phyloP scores from a whole-genome alignment of 1,140 invertebrate genomes.

The Nasonia giraulti region DNA sequence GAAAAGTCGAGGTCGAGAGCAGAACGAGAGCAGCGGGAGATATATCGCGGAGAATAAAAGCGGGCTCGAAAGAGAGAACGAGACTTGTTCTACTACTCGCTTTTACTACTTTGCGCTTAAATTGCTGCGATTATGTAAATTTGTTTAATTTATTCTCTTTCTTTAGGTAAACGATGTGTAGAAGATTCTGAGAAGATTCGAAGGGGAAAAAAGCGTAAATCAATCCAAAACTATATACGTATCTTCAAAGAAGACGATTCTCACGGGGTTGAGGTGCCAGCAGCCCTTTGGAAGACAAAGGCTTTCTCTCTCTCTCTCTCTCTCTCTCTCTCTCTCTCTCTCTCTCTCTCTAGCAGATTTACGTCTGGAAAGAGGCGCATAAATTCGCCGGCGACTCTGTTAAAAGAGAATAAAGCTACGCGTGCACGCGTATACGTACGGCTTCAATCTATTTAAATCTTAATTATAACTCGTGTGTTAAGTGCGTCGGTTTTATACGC shows the following conservation, averaged over 20 bases:
- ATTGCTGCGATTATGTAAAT: too few species aligned
- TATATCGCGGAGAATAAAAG: neutral
- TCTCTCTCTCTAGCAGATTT: conserved; percentile 6
- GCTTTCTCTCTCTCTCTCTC: neutral
- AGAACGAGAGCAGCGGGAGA: neutral
- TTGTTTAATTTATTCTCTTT: too few species aligned
- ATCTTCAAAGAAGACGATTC: neutral
- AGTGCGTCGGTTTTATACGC: conserved; percentile 17
- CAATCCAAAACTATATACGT: too few species aligned
- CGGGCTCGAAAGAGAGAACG: neutral
- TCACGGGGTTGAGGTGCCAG: neutral
- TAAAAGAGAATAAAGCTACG: conserved; percentile 19
- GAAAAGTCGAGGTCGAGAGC: conserved; percentile 17
- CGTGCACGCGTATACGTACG: neutral
- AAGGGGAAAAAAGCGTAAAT: too few species aligned
- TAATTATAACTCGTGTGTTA: conserved; percentile 45
- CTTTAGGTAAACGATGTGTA: too few species aligned
- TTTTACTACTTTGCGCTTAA: neutral
- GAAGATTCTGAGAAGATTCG: too few species aligned
- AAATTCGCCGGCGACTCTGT: neutral
- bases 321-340: neutral
- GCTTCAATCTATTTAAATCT: conserved; percentile 45
- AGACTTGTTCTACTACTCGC: neutral
- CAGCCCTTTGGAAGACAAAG: neutral
- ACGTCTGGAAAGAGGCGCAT: neutral